These are phyloP conservation scores for Phrynosoma blainvillii DNA, from an alignment of 2,113 vertebrate species.

Conservation along the genomic window DNA sequence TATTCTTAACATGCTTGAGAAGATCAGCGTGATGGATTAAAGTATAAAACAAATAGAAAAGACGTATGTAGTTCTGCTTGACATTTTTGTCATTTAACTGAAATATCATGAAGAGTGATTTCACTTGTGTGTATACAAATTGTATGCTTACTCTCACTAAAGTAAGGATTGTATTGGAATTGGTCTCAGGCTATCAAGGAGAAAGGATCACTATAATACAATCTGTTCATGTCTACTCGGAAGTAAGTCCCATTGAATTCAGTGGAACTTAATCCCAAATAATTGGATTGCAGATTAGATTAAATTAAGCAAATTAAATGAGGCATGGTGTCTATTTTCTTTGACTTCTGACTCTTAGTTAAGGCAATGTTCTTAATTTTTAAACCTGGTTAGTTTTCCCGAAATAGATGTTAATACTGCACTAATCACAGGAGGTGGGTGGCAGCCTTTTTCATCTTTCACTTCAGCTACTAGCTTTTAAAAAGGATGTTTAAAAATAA, in stretches of 20 bases:
- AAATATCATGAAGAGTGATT: background rate
- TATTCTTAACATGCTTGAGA: background rate
- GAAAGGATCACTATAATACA: background rate
- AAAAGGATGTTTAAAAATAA: background rate
- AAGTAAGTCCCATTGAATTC: background rate
- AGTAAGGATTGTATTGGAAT: conserved; percentile 12
- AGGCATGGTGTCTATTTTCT: background rate
- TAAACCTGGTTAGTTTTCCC: background rate
- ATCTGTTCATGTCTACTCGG: background rate
- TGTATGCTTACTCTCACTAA: background rate
- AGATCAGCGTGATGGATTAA: background rate
- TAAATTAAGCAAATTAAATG: background rate
- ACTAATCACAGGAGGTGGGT: background rate
- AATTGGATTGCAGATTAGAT: background rate
- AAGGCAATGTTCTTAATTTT: background rate
- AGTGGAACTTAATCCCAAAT: background rate
- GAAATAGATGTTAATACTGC: background rate
- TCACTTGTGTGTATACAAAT: background rate
- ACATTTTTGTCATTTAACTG: background rate
- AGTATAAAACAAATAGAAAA: background rate
- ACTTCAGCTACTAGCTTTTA: background rate
- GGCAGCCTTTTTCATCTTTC: background rate
- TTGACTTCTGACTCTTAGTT: background rate
- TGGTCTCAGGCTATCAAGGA: conserved; percentile 10
- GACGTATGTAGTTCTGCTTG: background rate